Evolutionary conservation across 2,797 vertebrate genomes (phyloP).

Genomic region (Coendou prehensilis): DNA sequence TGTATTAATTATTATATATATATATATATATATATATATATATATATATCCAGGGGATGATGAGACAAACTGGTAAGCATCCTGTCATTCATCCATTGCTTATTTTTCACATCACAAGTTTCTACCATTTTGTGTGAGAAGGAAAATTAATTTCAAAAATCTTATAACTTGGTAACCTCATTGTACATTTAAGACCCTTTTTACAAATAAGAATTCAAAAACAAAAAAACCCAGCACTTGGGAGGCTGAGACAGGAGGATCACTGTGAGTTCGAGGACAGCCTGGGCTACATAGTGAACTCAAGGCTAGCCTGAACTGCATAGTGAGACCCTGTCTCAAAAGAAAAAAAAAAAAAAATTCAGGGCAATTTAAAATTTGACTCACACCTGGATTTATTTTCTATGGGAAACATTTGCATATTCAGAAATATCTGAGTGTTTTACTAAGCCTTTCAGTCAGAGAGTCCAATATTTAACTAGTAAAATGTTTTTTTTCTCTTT

Average conservation of each 20-base stretch:
- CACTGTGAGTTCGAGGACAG: too few relatives aligned
- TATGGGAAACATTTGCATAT: not conserved
- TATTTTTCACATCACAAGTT: constrained; percentile 19
- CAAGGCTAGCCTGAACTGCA: too few relatives aligned
- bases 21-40: too few relatives aligned
- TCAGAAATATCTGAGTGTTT: constrained; percentile 47
- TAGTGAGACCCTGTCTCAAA: too few relatives aligned
- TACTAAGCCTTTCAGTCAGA: not conserved
- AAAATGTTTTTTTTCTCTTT: not conserved
- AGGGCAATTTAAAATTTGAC: constrained; percentile 47
- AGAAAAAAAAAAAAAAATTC: too few relatives aligned
- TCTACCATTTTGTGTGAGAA: not conserved
- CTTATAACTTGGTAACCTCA: not conserved
- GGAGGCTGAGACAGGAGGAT: too few relatives aligned
- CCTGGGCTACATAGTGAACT: too few relatives aligned
- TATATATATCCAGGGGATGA: not conserved
- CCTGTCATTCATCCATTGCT: not conserved
- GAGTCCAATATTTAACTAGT: constrained; percentile 34
- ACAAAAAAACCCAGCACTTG: too few relatives aligned
- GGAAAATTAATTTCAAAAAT: constrained; percentile 46
- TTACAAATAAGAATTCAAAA: not conserved
- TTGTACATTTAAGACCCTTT: not conserved
- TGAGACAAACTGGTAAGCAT: not conserved
- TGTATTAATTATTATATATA: too few relatives aligned
- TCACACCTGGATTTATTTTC: constrained; percentile 30